Evolutionary conservation across 2,797 vertebrate genomes (phyloP).

Genomic region (Novumbra hubbsi): DNA sequence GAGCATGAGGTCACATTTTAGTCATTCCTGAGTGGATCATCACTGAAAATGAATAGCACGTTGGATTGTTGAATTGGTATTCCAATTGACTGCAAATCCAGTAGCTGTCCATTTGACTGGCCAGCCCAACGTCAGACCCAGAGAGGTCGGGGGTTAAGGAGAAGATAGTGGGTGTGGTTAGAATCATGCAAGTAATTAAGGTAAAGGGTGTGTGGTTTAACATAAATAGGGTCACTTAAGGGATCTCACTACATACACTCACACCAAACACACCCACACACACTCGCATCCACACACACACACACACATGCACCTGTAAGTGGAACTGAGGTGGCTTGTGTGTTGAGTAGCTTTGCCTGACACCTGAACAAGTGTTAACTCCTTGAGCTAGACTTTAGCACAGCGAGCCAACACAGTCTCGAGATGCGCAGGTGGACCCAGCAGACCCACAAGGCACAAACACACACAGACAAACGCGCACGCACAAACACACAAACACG

Average conservation of each 20-base stretch:
- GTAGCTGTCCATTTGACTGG: not conserved
- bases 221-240: conserved; percentile 57
- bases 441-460: not conserved
- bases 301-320: not conserved
- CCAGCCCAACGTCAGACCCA: conserved; percentile 32
- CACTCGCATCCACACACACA: not conserved
- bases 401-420: conserved; percentile 47
- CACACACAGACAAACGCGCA: not conserved
- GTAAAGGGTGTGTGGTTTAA: conserved; percentile 53
- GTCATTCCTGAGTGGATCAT: not conserved
- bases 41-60: conserved; percentile 1
- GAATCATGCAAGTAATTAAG: conserved; percentile 46
- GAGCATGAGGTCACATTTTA: not conserved
- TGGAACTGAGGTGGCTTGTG: not conserved
- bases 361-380: conserved; percentile 64
- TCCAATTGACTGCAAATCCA: conserved; percentile 25
- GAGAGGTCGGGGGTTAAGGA: conserved; percentile 54
- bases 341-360: conserved; percentile 57
- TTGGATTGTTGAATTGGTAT: conserved; percentile 62
- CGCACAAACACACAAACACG: not conserved
- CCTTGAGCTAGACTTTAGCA: conserved; percentile 48
- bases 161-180: conserved; percentile 48
- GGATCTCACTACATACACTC: conserved; percentile 49
- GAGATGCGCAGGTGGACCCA: not conserved
- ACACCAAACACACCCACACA: conserved; percentile 9